Conservation (phyloP, 1,140 invertebrate genomes). For the Nephila pilipes region DNA sequence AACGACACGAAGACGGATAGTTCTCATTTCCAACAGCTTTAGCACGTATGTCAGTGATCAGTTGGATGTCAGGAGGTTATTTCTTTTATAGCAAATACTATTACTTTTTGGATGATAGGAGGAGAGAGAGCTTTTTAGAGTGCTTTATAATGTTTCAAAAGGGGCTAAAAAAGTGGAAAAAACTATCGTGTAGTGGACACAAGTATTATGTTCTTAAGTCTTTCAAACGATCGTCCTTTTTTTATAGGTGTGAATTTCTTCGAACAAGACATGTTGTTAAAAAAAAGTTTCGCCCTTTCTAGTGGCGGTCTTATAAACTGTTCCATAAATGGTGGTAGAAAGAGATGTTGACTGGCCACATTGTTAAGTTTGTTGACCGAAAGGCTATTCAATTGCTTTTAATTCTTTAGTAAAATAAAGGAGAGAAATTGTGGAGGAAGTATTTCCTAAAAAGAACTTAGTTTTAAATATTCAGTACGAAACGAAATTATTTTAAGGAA, state of each 20-base stretch:
- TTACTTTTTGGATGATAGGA: conserved; percentile 69
- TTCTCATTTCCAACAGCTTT: conserved; percentile 72
- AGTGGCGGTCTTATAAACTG: neutral
- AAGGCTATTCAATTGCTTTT: neutral
- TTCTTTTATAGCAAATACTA: conserved; percentile 74
- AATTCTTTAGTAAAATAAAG: neutral
- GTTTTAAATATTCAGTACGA: too few species aligned
- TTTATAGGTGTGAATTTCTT: neutral
- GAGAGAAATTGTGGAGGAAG: too few species aligned
- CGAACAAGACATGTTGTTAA: neutral
- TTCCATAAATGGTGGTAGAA: neutral
- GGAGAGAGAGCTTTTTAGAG: conserved; percentile 38
- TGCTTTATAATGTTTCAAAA: conserved; percentile 64
- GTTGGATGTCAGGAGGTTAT: conserved; percentile 71
- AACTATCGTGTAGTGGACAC: conserved; percentile 27
- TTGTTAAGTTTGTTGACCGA: neutral
- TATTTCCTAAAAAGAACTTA: too few species aligned
- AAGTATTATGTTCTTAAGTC: conserved; percentile 64
- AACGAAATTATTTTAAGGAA: too few species aligned
- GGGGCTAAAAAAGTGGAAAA: conserved; percentile 4
- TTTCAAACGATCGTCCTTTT: conserved; percentile 27
- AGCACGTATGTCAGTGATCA: conserved; percentile 69
- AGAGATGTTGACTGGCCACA: neutral
- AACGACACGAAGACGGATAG: conserved; percentile 71
- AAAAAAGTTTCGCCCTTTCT: neutral